Conservation (phyloP, 2,888 invertebrate genomes). For the Phytoseiulus persimilis region DNA sequence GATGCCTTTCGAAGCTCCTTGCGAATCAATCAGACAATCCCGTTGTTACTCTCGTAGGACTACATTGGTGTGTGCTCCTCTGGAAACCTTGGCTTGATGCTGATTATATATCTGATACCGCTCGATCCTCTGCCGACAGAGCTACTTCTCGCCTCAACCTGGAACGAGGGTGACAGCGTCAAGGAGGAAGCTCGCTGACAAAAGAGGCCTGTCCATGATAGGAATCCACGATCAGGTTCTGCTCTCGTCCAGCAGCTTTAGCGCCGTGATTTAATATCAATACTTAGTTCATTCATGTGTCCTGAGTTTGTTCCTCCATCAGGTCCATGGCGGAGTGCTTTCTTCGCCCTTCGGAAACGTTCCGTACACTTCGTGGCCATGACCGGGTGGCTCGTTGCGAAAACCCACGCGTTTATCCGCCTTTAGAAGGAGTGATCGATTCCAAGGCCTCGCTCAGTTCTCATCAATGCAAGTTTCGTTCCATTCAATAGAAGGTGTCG, state of each 20-base stretch:
- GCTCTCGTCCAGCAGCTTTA: background rate
- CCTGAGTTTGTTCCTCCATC: background rate
- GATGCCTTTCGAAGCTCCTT: background rate
- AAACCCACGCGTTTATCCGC: background rate
- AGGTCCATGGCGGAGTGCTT: background rate
- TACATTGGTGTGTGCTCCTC: background rate
- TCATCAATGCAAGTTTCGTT: slow-evolving; percentile 5
- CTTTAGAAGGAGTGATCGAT: background rate
- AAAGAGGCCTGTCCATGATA: background rate
- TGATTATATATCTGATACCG: background rate
- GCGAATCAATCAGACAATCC: background rate
- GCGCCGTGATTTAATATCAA: background rate
- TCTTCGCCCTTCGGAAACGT: background rate
- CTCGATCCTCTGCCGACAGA: background rate
- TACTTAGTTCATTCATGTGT: background rate
- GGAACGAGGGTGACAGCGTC: background rate
- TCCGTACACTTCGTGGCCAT: background rate
- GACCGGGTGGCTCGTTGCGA: background rate
- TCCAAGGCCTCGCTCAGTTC: background rate
- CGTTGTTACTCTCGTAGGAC: background rate
- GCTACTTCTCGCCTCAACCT: background rate
- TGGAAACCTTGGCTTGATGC: background rate
- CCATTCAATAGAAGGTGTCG: background rate
- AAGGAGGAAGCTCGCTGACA: background rate
- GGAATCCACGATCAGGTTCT: background rate